These are phyloP conservation scores for Corythornis cristatus DNA, from an alignment of 2,113 vertebrate genomes.

Conservation along the genomic window DNA sequence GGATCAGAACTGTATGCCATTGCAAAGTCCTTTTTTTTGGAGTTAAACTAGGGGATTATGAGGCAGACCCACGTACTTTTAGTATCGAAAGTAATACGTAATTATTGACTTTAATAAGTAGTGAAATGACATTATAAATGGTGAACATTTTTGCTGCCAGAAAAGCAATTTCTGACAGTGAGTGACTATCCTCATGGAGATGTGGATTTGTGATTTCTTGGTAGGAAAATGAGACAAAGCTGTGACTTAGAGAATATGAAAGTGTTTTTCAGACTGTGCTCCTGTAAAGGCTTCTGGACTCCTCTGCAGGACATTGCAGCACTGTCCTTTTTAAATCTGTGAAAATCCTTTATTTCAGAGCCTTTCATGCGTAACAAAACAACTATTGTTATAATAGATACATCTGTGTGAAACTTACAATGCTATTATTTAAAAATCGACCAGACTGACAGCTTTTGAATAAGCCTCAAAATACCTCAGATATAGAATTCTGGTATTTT, in stretches of 20 bases:
- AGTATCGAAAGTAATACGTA: background rate
- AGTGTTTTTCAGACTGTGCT: background rate
- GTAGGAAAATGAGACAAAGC: background rate
- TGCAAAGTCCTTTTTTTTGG: background rate
- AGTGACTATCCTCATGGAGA: conserved; percentile 2
- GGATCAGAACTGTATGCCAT: background rate
- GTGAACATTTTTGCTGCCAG: conserved; percentile 12
- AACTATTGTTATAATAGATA: background rate
- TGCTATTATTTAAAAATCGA: background rate
- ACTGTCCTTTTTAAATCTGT: background rate
- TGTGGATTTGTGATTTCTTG: conserved; percentile 31
- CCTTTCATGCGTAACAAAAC: conserved; percentile 11
- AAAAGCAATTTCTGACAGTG: background rate
- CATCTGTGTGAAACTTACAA: background rate
- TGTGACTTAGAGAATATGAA: background rate
- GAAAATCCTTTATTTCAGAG: conserved; percentile 26
- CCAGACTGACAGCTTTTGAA: background rate
- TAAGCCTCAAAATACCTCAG: background rate
- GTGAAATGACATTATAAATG: conserved; percentile 36
- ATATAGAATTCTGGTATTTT: background rate
- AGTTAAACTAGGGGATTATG: background rate
- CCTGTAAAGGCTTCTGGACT: background rate
- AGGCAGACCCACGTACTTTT: background rate
- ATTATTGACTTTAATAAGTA: conserved; percentile 37
- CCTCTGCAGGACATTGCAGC: background rate